These are phyloP conservation scores for Digitonthophagus gazella DNA, from an alignment of 2,888 invertebrate species.

Conservation along the genomic window DNA sequence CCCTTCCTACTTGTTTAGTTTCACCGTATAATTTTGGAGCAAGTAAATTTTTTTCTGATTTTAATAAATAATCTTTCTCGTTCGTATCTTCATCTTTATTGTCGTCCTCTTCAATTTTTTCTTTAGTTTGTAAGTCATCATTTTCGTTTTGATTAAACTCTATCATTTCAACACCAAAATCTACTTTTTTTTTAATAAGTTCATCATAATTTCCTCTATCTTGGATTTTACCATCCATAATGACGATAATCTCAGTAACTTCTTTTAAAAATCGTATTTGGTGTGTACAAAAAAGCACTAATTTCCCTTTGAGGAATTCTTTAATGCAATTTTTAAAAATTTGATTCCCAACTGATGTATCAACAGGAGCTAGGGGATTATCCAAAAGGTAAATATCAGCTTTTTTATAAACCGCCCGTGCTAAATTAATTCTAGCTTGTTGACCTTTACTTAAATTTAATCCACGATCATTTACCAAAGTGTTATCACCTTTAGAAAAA, in stretches of 20 bases:
- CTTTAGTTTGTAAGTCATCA: slow-evolving; percentile 44
- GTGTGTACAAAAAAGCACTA: slow-evolving; percentile 63
- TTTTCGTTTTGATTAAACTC: slow-evolving; percentile 12
- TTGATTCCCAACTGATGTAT: slow-evolving; percentile 67
- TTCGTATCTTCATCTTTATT: slow-evolving; percentile 19
- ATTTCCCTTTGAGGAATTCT: slow-evolving; percentile 55
- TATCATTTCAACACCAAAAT: slow-evolving; percentile 25
- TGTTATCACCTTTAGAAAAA: slow-evolving; percentile 69
- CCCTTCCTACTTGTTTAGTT: slow-evolving; percentile 35
- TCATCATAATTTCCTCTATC: slow-evolving; percentile 24
- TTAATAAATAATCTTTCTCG: slow-evolving; percentile 19
- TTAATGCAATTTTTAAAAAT: slow-evolving; percentile 69
- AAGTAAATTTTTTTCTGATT: slow-evolving; percentile 20
- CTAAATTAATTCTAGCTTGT: slow-evolving; percentile 73
- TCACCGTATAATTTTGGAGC: slow-evolving; percentile 34
- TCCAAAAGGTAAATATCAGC: slow-evolving; percentile 75
- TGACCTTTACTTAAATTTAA: slow-evolving; percentile 77
- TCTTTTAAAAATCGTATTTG: slow-evolving; percentile 60
- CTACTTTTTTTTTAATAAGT: slow-evolving; percentile 18
- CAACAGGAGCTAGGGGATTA: slow-evolving; percentile 76
- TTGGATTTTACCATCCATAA: slow-evolving; percentile 54
- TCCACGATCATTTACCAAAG: slow-evolving; percentile 75
- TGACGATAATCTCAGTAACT: slow-evolving; percentile 54
- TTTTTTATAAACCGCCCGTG: slow-evolving; percentile 68
- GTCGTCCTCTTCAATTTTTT: slow-evolving; percentile 38